Evolutionary conservation across 2,888 invertebrate genomes (phyloP).

Genomic region (Autographa gamma): DNA sequence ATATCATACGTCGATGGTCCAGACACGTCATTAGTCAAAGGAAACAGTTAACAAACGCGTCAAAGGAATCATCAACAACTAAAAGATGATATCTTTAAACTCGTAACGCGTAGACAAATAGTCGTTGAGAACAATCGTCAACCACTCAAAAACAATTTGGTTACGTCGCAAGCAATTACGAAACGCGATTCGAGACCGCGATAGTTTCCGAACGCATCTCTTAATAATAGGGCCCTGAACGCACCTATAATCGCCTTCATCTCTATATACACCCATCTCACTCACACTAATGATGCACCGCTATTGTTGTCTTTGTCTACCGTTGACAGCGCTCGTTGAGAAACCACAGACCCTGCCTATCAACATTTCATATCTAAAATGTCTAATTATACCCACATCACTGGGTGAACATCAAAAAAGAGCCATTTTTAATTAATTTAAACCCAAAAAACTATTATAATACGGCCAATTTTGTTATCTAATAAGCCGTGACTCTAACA

Average conservation of each 20-base stretch:
- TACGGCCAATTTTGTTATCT: slow-evolving; percentile 87
- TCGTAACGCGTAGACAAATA: slow-evolving; percentile 85
- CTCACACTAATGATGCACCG: slow-evolving; percentile 59
- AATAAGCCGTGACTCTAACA: slow-evolving; percentile 86
- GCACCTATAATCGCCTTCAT: slow-evolving; percentile 79
- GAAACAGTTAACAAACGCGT: slow-evolving; percentile 68
- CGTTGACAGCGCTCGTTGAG: slow-evolving; percentile 83
- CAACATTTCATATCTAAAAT: slow-evolving; percentile 84
- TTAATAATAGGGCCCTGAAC: slow-evolving; percentile 81
- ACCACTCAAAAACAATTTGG: slow-evolving; percentile 86
- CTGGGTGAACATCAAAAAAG: slow-evolving; percentile 81
- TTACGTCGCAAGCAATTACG: slow-evolving; percentile 84
- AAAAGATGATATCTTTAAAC: slow-evolving; percentile 79
- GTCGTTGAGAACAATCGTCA: slow-evolving; percentile 86
- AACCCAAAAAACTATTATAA: slow-evolving; percentile 86
- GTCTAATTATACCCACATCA: slow-evolving; percentile 89
- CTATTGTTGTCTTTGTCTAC: slow-evolving; percentile 66
- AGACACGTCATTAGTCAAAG: slow-evolving; percentile 59
- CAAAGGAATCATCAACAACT: slow-evolving; percentile 76
- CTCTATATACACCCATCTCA: slow-evolving; percentile 70
- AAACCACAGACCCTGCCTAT: slow-evolving; percentile 78
- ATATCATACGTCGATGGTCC: too few species aligned
- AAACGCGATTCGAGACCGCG: slow-evolving; percentile 80
- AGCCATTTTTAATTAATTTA: slow-evolving; percentile 88
- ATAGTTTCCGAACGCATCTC: slow-evolving; percentile 84